A percentile compares a stretch with the other conserved stretches of the same genome.
phyloP scores from a whole-genome alignment of 2,888 invertebrate genomes.

The Smittia sp. region DNA sequence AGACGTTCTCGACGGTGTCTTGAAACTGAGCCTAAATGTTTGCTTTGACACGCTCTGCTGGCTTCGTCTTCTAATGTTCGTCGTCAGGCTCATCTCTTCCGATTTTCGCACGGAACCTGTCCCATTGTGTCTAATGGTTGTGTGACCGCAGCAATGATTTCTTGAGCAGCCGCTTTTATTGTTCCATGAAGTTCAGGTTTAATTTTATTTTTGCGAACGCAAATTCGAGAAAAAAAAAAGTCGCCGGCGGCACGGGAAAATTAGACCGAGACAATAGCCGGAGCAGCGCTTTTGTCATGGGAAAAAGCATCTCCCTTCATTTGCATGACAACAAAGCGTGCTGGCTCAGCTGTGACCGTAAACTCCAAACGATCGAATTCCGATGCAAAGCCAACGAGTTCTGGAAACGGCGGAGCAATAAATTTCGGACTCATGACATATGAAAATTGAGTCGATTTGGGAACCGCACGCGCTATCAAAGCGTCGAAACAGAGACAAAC shows the following conservation, averaged over 20 bases:
- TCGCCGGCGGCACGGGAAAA: background rate
- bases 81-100: background rate
- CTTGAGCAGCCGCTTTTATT: background rate
- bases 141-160: background rate
- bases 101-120: background rate
- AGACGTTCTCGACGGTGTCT: background rate
- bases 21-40: background rate
- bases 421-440: background rate
- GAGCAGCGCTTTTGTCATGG: background rate
- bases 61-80: background rate
- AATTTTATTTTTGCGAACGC: background rate
- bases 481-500: background rate
- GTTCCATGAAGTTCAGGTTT: conserved; percentile 36
- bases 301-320: background rate
- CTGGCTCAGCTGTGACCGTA: background rate
- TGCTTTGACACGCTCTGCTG: background rate
- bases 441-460: background rate
- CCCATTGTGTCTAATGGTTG: background rate
- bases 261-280: background rate
- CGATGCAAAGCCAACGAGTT: background rate
- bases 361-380: background rate
- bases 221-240: background rate
- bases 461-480: background rate
- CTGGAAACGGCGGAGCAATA: background rate
- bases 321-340: background rate